phyloP scores from a whole-genome alignment of 1,140 invertebrate species.

The Lordiphosa collinella region DNA sequence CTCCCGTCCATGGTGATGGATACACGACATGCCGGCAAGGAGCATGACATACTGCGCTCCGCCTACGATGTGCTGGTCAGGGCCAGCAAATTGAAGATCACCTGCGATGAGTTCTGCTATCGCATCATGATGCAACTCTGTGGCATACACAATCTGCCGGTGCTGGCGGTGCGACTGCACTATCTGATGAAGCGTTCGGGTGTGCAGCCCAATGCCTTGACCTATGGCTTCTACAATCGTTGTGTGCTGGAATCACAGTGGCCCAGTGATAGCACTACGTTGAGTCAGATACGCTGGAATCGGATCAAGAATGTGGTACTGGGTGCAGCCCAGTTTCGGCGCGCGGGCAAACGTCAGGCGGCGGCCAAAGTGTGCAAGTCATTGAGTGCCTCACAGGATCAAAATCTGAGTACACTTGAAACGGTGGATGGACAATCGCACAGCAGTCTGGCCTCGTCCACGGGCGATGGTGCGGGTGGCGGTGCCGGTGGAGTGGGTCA shows the following conservation, averaged over 20 bases:
- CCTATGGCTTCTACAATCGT: constrained; percentile 91
- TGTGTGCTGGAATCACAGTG: constrained; percentile 96
- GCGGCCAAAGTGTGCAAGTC: constrained; percentile 79
- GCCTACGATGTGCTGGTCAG: constrained; percentile 93
- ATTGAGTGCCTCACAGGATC: constrained; percentile 68
- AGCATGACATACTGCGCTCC: constrained; percentile 88
- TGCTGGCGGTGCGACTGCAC: constrained; percentile 95
- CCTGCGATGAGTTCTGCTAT: constrained; percentile 98
- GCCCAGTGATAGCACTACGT: constrained; percentile 92
- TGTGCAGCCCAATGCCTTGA: constrained; percentile 97
- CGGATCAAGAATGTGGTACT: constrained; percentile 95
- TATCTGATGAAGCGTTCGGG: constrained; percentile 97
- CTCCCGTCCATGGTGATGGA: constrained; percentile 88
- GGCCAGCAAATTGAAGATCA: constrained; percentile 90
- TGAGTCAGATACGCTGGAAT: constrained; percentile 92
- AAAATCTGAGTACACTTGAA: constrained; percentile 80
- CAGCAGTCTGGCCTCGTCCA: constrained; percentile 80
- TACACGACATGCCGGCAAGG: constrained; percentile 82
- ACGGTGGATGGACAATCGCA: constrained; percentile 80
- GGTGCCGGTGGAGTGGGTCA: constrained; percentile 32
- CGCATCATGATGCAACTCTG: constrained; percentile 99
- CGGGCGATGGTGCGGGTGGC: constrained; percentile 29
- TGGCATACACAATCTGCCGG: constrained; percentile 95
- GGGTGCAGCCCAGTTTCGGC: constrained; percentile 92
- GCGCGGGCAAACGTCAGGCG: constrained; percentile 84